These are phyloP conservation scores for Latheticus oryzae DNA, from an alignment of 2,888 invertebrate genomes.

Conservation along the genomic window DNA sequence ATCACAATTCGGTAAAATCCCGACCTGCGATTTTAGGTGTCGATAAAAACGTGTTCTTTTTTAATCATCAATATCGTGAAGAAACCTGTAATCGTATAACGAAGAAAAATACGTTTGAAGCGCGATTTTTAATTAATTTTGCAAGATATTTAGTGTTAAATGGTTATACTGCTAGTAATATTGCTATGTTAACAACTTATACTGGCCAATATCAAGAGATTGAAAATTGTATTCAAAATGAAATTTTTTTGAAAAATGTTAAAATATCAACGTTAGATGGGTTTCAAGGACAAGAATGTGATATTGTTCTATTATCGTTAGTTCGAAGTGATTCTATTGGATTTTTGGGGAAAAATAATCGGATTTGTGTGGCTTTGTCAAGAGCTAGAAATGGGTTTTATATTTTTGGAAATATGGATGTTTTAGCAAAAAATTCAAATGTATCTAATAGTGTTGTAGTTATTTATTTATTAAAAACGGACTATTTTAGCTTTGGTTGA, in stretches of 20 bases:
- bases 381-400: slow-evolving; percentile 79
- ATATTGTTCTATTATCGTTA: slow-evolving; percentile 81
- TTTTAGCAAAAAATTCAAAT: slow-evolving; percentile 2
- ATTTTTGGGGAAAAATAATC: slow-evolving; percentile 76
- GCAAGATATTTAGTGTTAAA: slow-evolving; percentile 21
- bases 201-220: slow-evolving; percentile 15
- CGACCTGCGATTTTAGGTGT: slow-evolving; percentile 74
- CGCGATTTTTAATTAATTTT: slow-evolving; percentile 10
- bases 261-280: slow-evolving; percentile 79
- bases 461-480: too few species aligned
- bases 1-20: slow-evolving; percentile 70
- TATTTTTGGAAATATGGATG: slow-evolving; percentile 79
- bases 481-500: slow-evolving; percentile 2
- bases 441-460: slow-evolving; percentile 2
- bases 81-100: slow-evolving; percentile 56
- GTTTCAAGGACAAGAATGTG: slow-evolving; percentile 84
- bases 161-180: slow-evolving; percentile 1
- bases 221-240: neutral
- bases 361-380: slow-evolving; percentile 83
- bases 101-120: slow-evolving; percentile 47
- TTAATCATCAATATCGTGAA: slow-evolving; percentile 11
- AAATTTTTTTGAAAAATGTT: slow-evolving; percentile 65
- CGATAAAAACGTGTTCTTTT: slow-evolving; percentile 72
- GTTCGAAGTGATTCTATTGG: slow-evolving; percentile 84
- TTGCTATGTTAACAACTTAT: slow-evolving; percentile 20